These are phyloP conservation scores for Cryptoprocta ferox DNA, from an alignment of 2,797 vertebrate genomes.

Conservation along the genomic window DNA sequence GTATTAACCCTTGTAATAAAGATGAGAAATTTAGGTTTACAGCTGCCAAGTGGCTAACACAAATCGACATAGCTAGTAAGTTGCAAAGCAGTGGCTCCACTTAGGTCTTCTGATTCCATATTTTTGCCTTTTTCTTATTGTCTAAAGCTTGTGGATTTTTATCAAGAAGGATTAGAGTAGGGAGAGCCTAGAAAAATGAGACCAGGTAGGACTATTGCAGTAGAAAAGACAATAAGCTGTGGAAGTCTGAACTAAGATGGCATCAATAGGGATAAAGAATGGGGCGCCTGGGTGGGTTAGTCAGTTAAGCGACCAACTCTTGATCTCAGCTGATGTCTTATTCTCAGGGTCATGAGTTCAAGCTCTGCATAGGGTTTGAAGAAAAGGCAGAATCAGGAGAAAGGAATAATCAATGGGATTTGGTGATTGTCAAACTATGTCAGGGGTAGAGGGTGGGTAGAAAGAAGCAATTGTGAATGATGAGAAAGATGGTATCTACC, in stretches of 20 bases:
- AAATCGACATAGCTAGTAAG: neutral
- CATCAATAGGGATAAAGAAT: neutral
- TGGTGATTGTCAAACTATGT: neutral
- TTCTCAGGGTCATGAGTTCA: too few relatives aligned
- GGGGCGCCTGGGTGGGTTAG: too few relatives aligned
- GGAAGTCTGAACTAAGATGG: neutral
- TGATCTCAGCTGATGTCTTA: too few relatives aligned
- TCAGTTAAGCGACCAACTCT: too few relatives aligned
- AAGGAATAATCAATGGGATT: neutral
- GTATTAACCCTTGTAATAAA: conserved; percentile 10
- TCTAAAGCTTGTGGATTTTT: conserved; percentile 33
- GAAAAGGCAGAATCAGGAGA: neutral
- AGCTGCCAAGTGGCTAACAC: neutral
- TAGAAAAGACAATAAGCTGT: neutral
- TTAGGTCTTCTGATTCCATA: conserved; percentile 18
- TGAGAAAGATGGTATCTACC: neutral
- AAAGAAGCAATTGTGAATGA: neutral
- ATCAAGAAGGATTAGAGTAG: conserved; percentile 26
- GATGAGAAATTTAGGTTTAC: neutral
- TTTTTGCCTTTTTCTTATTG: neutral
- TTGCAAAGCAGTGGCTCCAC: neutral
- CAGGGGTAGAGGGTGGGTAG: neutral
- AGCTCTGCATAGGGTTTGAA: neutral
- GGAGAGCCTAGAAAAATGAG: neutral
- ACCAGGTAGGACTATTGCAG: neutral